Evolutionary conservation across 2,113 vertebrate species (phyloP), one percentile per base, ranked within the genome.

Genomic region (Gymnobelideus leadbeateri): DNA sequence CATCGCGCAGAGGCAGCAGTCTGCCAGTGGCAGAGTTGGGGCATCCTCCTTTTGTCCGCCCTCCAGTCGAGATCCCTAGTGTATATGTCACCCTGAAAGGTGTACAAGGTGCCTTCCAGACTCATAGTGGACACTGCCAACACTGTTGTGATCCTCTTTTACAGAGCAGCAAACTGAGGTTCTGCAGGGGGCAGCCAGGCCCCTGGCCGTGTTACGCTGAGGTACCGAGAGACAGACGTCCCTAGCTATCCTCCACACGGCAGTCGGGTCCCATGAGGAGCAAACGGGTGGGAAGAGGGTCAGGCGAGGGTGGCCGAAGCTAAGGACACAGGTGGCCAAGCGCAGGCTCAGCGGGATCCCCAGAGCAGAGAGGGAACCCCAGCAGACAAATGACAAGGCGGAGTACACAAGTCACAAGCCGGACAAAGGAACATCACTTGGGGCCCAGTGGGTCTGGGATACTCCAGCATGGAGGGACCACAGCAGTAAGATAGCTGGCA

Each of bases 251-350:
- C 68, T 43, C n/a, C 19, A 43, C 21, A 8, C 0, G 37, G 57
- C 12, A 14, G 31, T 37, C 61, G 16, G 31, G n/a, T 7, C 19
- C 37, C 37, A 43, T 2, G 68, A 84, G n/a, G n/a, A n/a, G 2
- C 19, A 43, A 84, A 84, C 2, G 1, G 19, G 68, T 2, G 19
- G 68, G 37, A 43, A 8, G n/a, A n/a, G n/a, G 19, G 37, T 19
- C 6, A 6, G 68, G 19, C 5, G 0, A 84, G n/a, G 2, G n/a
- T 23, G n/a, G 8, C 16, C 4, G 2, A 43, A 43, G n/a, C n/a
- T 43, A 84, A 8, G n/a, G n/a, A 1, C 6, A 3, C 21, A 2
- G 6, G 19, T 7, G 37, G 37, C 16, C 37, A 6, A 77, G 61
- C n/a, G 14, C 61, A 77, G 14, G 19, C 14, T 0, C 1, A n/a